These are phyloP conservation scores for Parnassius mnemosyne DNA, from an alignment of 2,888 invertebrate genomes.

Conservation along the genomic window DNA sequence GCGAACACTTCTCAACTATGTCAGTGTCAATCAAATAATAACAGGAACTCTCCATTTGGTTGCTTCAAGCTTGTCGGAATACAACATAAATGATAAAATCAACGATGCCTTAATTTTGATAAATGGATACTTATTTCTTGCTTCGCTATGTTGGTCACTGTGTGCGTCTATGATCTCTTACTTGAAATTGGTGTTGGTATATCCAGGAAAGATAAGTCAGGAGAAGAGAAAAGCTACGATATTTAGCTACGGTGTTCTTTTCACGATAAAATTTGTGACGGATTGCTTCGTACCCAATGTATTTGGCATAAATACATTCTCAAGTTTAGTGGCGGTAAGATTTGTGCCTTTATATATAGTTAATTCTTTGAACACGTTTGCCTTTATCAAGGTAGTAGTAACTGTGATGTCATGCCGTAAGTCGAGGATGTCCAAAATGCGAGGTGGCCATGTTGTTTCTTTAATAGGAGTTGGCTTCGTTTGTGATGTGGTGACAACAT, in stretches of 20 bases:
- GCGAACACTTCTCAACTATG: conserved; percentile 34
- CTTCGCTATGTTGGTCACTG: conserved; percentile 30
- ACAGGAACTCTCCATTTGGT: conserved; percentile 31
- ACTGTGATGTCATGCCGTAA: conserved; percentile 25
- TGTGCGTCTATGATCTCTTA: conserved; percentile 32
- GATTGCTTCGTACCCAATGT: conserved; percentile 20
- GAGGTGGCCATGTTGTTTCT: conserved; percentile 13
- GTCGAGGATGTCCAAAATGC: conserved; percentile 4
- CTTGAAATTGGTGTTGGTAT: conserved; percentile 29
- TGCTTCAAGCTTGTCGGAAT: background rate
- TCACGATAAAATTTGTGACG: conserved; percentile 14
- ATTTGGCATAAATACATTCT: background rate
- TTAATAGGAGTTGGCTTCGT: conserved; percentile 30
- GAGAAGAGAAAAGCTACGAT: conserved; percentile 29
- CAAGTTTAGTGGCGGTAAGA: background rate
- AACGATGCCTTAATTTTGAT: background rate
- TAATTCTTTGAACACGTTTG: conserved; percentile 25
- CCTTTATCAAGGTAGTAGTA: conserved; percentile 24
- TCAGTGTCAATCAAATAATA: conserved; percentile 32
- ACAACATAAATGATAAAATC: background rate
- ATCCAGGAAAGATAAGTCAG: conserved; percentile 29
- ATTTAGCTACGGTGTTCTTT: conserved; percentile 23
- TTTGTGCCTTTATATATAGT: conserved; percentile 22
- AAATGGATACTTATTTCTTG: conserved; percentile 22
- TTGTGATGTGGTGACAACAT: conserved; percentile 28